Evolutionary conservation across 37 sponge, comb jelly and placozoan species (phyloP), one percentile per base, ranked within the genome.

Genomic region (Halisarca cf. caerulea): DNA sequence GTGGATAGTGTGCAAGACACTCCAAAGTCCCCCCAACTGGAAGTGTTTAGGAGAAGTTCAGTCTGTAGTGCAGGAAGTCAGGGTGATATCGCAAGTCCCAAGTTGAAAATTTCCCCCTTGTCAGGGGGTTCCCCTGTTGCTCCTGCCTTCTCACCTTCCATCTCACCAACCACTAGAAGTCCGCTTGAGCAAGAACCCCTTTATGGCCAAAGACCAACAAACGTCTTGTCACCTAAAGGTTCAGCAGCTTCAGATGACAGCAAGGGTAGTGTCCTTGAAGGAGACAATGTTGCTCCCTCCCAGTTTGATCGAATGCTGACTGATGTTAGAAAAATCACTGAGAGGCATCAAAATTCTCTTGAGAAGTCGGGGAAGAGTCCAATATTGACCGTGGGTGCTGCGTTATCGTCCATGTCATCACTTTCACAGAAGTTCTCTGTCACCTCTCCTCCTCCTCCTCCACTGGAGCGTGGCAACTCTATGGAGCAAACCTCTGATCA

Each of bases 31-130:
- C 51, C 64, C 8, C 77, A 3, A 40, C 25, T 30, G 9, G 7
- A 21, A 21, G 15, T 41, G 44, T 74, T 44, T 2, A 40, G 77
- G 42, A 40, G 77, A 2, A 40, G 38, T 74, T 74, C 77, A 1
- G 44, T 39, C 25, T 21, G 42, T 39, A 74, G 44, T 6, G 77
- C 44, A 2, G 47, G 69, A n/a, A 59, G 78, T 53, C 25, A 58
- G 6, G 53, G 23, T 5, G 70, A 59, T 15, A 18, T 41, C 3
- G 7, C 43, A 7, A 47, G 45, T 2, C 78, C 54, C 30, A 59
- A 75, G 79, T 57, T 32, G 85, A 78, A 62, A 23, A 25, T 61
- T 1, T 83, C 66, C 58, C 84, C 84, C n/a, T 34, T 64, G 30
- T 68, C 84, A 28, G 58, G 62, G 1, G 40, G 59, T 1, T 81